Evolutionary conservation across 2,113 vertebrate species (phyloP), one percentile per base, ranked within the genome.

Genomic region (Glaucidium brasilianum): DNA sequence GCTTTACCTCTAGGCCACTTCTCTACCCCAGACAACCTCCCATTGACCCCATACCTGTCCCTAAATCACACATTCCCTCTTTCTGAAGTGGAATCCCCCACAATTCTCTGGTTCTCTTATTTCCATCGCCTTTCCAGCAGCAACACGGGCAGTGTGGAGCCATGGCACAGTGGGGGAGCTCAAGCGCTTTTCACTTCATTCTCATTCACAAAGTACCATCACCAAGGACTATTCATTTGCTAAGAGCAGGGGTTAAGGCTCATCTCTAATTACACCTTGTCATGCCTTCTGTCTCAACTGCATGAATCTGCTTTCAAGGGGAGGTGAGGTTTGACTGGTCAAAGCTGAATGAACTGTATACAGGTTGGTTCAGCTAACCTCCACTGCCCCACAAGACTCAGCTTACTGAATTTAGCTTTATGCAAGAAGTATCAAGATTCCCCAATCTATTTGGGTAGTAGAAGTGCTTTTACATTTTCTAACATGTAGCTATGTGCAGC

Each of bases 81-180:
- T 86, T 72, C 59, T 30, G 41, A 50, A 39, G 4, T 9, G 0
- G 3, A 14, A 17, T 4, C 4, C 34, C 58, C 14, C 21, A 10
- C 7, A 4, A 26, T 12, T 8, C 16, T n/a, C 50, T 2, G 4
- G 4, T 47, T 79, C 64, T 52, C 29, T 0, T 4, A 9, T 47
- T 66, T 62, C 47, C 62, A 78, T n/a, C 55, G 8, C 60, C 29
- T 55, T 35, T 30, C 49, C 72, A 59, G 25, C 55, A 88, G 58
- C 53, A 49, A 4, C 47, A 32, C 20, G 0, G 1, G 1, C 26
- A 78, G 60, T 15, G 27, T n/a, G 52, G 47, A 76, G 47, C 58
- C 35, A 11, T 0, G 8, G 49, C 90, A 68, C 59, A 67, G 49
- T 62, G 18, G 7, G 26, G 43, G 59, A 50, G 7, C 39, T 52